Evolutionary conservation across 23 tunicate genomes (phyloP), one percentile per base, ranked within the genome.

Genomic region (Diplosoma virens): DNA sequence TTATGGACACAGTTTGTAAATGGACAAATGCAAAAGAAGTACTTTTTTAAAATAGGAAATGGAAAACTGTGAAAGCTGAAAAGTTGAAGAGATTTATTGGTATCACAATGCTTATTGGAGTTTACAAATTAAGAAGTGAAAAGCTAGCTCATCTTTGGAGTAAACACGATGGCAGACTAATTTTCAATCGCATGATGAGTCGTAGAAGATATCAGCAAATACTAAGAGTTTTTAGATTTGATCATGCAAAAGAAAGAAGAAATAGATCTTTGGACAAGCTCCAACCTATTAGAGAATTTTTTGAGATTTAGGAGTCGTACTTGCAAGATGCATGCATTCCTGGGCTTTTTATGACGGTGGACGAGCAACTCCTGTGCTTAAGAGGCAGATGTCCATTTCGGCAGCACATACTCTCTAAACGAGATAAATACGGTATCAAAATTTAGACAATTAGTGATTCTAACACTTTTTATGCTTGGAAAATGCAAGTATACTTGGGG

Each of bases 351-450:
- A 41, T 41, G 50, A 41, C 14, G 14, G 50, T 41, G 50, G 50
- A 41, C 28, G 23, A 58, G 24, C 28, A 58, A 22, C 65, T 9
- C 65, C 65, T 58, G 28, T 58, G 65, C 65, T 58, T 58, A 7
- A 58, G 16, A 58, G 16, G 65, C 65, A 20, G 23, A 58, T 58
- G 65, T 24, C 65, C 65, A 58, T 58, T 58, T 24, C n/a, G 23
- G 65, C 65, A 58, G 65, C n/a, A 58, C n/a, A 58, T 58, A 58
- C 65, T 24, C 23, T 58, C 65, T n/a, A 58, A 58, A 58, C 65
- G 21, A 58, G 65, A 22, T 58, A 58, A 58, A 58, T 9, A 58
- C 16, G 65, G 23, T 58, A 58, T 58, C 65, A 58, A 58, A 58
- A 58, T 58, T 58, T 58, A 22, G 65, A 58, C 65, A 20, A 58